Conservation (phyloP, 2,113 vertebrate genomes). For the Rattus rattus region DNA sequence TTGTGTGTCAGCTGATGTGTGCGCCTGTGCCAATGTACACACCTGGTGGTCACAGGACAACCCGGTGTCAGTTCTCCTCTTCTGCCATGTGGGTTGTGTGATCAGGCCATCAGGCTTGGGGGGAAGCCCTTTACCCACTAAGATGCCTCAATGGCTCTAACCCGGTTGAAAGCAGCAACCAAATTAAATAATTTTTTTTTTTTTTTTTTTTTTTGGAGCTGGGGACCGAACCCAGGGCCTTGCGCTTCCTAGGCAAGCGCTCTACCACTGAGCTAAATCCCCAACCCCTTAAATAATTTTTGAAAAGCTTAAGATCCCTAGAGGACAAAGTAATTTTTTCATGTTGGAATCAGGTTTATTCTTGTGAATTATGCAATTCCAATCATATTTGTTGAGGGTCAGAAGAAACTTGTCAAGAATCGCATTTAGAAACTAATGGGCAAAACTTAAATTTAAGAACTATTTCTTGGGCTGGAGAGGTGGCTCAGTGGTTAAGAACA, state of each 20-base stretch:
- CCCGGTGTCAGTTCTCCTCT: neutral
- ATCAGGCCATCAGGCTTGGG: neutral
- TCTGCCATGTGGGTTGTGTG: neutral
- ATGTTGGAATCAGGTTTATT: neutral
- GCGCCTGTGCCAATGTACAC: neutral
- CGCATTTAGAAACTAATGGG: neutral
- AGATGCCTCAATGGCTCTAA: neutral
- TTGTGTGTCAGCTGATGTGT: neutral
- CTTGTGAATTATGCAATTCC: conserved; percentile 7
- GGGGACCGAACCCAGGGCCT: no score
- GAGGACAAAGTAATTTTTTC: conserved; percentile 36
- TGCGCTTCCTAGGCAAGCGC: no score
- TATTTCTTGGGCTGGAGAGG: neutral
- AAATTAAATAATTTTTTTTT: neutral
- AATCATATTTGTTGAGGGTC: neutral
- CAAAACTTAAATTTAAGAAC: conserved; percentile 21
- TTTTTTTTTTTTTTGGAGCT: no score
- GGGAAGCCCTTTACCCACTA: neutral
- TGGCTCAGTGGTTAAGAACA: no score
- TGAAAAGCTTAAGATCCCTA: conserved; percentile 34
- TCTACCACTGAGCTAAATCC: no score
- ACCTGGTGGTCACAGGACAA: neutral
- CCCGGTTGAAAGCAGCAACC: neutral
- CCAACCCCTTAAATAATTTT: neutral
- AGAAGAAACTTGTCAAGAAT: conserved; percentile 46